Evolutionary conservation across 1,140 invertebrate genomes (phyloP), one percentile per base, ranked within the genome.

Genomic region (Cecropterus lyciades): DNA sequence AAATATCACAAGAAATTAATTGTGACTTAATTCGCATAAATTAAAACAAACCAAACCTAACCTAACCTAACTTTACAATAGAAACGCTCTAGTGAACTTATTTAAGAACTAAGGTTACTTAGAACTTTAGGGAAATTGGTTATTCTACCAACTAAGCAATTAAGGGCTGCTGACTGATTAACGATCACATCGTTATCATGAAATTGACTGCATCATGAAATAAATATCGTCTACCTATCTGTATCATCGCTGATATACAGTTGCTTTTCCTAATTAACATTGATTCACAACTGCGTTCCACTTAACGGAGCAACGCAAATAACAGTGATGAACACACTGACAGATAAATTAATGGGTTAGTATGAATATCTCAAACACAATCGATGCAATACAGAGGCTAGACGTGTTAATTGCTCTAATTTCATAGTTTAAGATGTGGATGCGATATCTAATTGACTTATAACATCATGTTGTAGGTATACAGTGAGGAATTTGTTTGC

Each of bases 371-470:
- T 40, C n/a, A n/a, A n/a, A 14, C 27, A 15, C 33, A 55, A 15
- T n/a, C 17, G 10, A 16, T 33, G 14, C 45, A 46, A 10, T 33
- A 20, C 27, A 14, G 10, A 24, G 14, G 27, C 24, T 48, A 27
- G 43, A 60, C 15, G 37, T 48, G 45, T 11, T 60, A 60, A 60
- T 59, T 59, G 56, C 24, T 16, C 43, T 48, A 59, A 59, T 59
- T 59, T 59, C n/a, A 15, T 53, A 33, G 33, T 10, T 37, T 15
- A 53, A 53, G 51, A 37, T 10, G 16, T 3, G 6, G 15, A 30
- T 30, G 11, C 24, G 15, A 9, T 37, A 17, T 14, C 30, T 40
- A 53, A 5, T 53, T 53, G 15, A 33, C 15, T 33, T 53, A 14
- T 10, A 10, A 37, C 2, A 10, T 37, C 20, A 20, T 37, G 33